Conservation (phyloP, 1,140 invertebrate species). For the Galendromus occidentalis region DNA sequence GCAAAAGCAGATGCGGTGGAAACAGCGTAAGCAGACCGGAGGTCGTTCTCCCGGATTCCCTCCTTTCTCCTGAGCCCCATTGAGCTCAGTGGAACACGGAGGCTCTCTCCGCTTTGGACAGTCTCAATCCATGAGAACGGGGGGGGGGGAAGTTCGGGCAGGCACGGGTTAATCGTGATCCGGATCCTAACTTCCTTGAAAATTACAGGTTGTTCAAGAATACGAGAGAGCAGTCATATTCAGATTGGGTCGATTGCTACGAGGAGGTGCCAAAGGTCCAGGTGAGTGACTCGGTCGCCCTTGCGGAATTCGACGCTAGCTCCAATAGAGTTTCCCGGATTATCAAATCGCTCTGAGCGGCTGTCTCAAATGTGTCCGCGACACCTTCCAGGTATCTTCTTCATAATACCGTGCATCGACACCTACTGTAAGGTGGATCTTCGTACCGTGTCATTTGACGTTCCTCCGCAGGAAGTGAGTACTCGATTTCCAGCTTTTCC, state of each 20-base stretch:
- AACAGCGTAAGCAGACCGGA: too few relatives aligned
- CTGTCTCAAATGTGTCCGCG: not conserved
- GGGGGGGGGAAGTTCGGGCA: too few relatives aligned
- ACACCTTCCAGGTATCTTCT: constrained; percentile 29
- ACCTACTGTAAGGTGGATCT: constrained; percentile 36
- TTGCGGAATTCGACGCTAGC: too few relatives aligned
- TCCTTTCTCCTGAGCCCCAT: too few relatives aligned
- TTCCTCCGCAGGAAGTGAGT: constrained; percentile 37
- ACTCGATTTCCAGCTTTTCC: not conserved
- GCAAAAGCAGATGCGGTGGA: too few relatives aligned
- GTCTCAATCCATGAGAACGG: too few relatives aligned
- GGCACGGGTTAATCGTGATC: too few relatives aligned
- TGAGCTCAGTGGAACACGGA: too few relatives aligned
- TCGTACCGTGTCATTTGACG: constrained; percentile 37
- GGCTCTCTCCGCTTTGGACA: too few relatives aligned
- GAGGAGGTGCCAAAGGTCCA: constrained; percentile 21
- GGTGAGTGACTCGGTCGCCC: constrained; percentile 14
- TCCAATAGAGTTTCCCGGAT: too few relatives aligned
- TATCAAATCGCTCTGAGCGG: too few relatives aligned
- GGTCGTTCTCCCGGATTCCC: too few relatives aligned
- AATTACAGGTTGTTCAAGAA: constrained; percentile 30
- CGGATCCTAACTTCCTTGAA: not conserved
- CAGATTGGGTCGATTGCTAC: constrained; percentile 20
- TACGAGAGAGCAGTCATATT: constrained; percentile 24
- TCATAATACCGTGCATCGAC: constrained; percentile 37